phyloP scores from a whole-genome alignment of 2,888 invertebrate species.

The Synanthedon tipuliformis region DNA sequence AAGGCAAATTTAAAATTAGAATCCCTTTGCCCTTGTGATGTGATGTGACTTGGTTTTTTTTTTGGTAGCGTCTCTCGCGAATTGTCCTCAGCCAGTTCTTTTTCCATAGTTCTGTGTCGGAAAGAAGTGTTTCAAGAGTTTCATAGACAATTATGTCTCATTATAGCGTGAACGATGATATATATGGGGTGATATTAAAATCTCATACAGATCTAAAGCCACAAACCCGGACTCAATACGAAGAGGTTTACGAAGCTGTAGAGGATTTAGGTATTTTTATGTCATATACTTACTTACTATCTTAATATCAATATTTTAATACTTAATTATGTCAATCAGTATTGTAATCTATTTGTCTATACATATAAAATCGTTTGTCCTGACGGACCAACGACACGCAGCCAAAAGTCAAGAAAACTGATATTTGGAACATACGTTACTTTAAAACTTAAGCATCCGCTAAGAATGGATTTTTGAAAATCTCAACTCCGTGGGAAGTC shows the following conservation, averaged over 20 bases:
- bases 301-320: too few relatives aligned
- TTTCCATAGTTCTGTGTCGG: slow-evolving; percentile 23
- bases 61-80: slow-evolving; percentile 16
- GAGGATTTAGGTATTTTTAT: slow-evolving; percentile 46
- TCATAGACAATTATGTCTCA: slow-evolving; percentile 21
- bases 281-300: too few relatives aligned
- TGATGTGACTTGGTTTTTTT: slow-evolving; percentile 24
- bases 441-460: too few relatives aligned
- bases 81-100: slow-evolving; percentile 31
- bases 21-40: slow-evolving; percentile 46
- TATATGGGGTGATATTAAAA: slow-evolving; percentile 59
- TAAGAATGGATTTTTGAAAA: too few relatives aligned
- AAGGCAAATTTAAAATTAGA: slow-evolving; percentile 62
- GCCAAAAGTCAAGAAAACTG: too few relatives aligned
- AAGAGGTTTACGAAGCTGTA: slow-evolving; percentile 53
- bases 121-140: slow-evolving; percentile 1
- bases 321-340: too few relatives aligned
- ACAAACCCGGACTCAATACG: slow-evolving; percentile 35
- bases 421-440: too few relatives aligned
- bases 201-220: slow-evolving; percentile 30
- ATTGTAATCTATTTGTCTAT: too few relatives aligned
- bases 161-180: slow-evolving; percentile 59
- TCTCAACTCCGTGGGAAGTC: too few relatives aligned
- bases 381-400: too few relatives aligned
- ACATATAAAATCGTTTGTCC: too few relatives aligned